Evolutionary conservation across 1,140 invertebrate species (phyloP).

Genomic region (Diachasma alloeum): DNA sequence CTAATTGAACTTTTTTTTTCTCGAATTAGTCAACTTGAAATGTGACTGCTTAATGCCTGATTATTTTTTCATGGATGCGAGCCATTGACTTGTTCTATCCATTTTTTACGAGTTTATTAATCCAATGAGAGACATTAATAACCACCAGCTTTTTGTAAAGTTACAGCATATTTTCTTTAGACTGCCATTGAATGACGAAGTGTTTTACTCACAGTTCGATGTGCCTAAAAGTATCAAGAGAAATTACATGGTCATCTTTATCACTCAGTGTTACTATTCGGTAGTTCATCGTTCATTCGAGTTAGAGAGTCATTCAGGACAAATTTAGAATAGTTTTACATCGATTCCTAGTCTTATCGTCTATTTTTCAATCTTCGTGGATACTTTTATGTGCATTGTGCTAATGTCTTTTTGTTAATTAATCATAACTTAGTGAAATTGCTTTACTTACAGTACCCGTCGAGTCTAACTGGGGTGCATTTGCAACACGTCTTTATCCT

Average conservation of each 20-base stretch:
- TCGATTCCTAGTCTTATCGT: background rate
- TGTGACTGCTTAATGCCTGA: background rate
- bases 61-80: background rate
- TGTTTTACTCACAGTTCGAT: background rate
- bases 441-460: slow-evolving; percentile 55
- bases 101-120: background rate
- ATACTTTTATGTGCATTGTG: slow-evolving; percentile 24
- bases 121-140: background rate
- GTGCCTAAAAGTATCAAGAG: background rate
- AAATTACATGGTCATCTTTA: background rate
- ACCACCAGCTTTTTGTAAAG: slow-evolving; percentile 1
- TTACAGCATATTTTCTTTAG: background rate
- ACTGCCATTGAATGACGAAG: background rate
- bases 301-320: background rate
- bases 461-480: slow-evolving; percentile 66
- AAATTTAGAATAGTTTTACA: background rate
- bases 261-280: background rate
- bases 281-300: background rate
- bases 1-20: background rate
- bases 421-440: slow-evolving; percentile 36
- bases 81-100: background rate
- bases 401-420: slow-evolving; percentile 19
- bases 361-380: background rate
- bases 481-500: slow-evolving; percentile 60
- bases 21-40: background rate